A percentile compares a stretch with the other conserved stretches of the same genome.
These are phyloP conservation scores for Falcunculus frontatus DNA, from an alignment of 2,113 vertebrate species.

Conservation along the genomic window DNA sequence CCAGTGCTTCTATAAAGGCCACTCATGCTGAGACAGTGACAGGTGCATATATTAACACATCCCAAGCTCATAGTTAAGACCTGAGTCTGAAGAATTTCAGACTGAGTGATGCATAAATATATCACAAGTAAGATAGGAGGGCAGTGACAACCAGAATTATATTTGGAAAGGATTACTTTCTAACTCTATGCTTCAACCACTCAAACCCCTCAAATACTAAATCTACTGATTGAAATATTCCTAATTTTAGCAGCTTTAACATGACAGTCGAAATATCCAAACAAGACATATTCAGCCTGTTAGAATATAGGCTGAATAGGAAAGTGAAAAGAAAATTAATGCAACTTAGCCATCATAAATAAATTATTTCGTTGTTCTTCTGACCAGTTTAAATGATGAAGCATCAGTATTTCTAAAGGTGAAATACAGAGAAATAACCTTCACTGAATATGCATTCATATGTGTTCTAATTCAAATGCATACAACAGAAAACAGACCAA, in stretches of 20 bases:
- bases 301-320: neutral
- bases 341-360: neutral
- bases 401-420: neutral
- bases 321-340: neutral
- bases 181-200: neutral
- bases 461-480: neutral
- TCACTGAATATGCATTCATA: neutral
- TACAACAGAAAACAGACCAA: neutral
- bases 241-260: neutral
- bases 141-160: neutral
- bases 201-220: neutral
- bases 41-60: constrained; percentile 23
- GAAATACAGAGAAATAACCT: neutral
- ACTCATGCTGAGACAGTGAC: neutral
- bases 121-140: neutral
- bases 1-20: neutral
- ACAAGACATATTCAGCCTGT: neutral
- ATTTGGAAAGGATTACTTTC: neutral
- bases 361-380: neutral
- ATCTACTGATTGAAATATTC: neutral
- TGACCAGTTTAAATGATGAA: neutral
- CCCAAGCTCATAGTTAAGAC: constrained; percentile 4
- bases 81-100: neutral
- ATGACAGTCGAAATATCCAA: neutral
- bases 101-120: neutral